Percentiles rank a stretch among this genome's conserved stretches.
Conservation (phyloP, 1,140 invertebrate genomes). For the Drosophila willistoni region DNA sequence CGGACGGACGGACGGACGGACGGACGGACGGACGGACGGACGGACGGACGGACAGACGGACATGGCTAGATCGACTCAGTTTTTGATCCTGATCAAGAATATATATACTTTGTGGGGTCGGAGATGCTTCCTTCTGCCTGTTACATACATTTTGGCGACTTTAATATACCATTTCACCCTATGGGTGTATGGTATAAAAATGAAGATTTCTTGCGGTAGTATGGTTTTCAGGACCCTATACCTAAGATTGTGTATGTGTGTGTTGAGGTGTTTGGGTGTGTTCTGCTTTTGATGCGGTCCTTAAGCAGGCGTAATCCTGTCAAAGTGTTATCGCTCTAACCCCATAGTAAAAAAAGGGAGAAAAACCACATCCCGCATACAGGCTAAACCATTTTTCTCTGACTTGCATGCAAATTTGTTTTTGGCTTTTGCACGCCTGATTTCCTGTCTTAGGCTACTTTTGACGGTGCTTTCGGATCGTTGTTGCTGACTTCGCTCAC, state of each 20-base stretch:
- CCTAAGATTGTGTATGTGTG: constrained; percentile 27
- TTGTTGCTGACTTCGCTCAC: constrained; percentile 59
- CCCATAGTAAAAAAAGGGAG: constrained; percentile 21
- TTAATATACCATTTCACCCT: too few relatives aligned
- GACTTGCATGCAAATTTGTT: constrained; percentile 78
- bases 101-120: too few relatives aligned
- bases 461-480: not conserved
- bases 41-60: too few relatives aligned
- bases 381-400: constrained; percentile 36
- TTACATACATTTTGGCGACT: too few relatives aligned
- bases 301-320: constrained; percentile 80
- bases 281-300: constrained; percentile 74
- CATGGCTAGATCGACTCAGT: too few relatives aligned
- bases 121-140: too few relatives aligned
- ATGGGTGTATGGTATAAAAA: too few relatives aligned
- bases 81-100: too few relatives aligned
- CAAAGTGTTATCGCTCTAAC: constrained; percentile 74
- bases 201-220: constrained; percentile 60
- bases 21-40: too few relatives aligned
- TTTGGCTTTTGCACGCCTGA: constrained; percentile 44
- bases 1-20: too few relatives aligned
- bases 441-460: constrained; percentile 49
- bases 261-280: constrained; percentile 8
- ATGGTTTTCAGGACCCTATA: constrained; percentile 49
- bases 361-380: not conserved